Conservation (phyloP, 2,113 vertebrate genomes). For the Bubo blakistoni region DNA sequence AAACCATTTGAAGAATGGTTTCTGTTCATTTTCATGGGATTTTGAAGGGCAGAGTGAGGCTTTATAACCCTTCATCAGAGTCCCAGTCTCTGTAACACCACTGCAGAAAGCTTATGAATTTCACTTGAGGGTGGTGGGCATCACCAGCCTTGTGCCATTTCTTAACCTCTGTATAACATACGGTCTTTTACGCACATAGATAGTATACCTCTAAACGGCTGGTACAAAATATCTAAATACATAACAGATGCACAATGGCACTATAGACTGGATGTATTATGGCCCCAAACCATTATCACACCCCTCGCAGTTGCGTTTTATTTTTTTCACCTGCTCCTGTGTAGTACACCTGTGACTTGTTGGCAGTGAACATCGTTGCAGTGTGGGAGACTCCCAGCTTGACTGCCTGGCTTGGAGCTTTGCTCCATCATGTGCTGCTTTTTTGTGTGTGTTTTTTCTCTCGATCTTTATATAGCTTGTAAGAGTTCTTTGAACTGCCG, state of each 20-base stretch:
- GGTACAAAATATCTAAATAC: not conserved
- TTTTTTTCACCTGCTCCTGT: conserved; percentile 74
- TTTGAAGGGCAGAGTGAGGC: not conserved
- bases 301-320: conserved; percentile 45
- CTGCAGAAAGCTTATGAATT: not conserved
- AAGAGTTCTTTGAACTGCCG: conserved; percentile 36
- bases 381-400: conserved; percentile 47
- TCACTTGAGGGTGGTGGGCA: not conserved
- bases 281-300: conserved; percentile 15
- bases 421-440: conserved; percentile 16
- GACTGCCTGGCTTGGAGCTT: conserved; percentile 60
- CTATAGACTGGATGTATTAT: conserved; percentile 11
- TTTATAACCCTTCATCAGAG: not conserved
- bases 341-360: conserved; percentile 73
- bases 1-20: not conserved
- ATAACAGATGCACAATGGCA: not conserved
- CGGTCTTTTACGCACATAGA: not conserved
- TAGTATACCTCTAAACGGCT: not conserved
- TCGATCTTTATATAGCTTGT: not conserved
- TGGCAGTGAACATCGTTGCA: conserved; percentile 53
- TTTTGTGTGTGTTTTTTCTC: not conserved
- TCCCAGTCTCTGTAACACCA: not conserved
- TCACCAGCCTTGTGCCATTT: not conserved
- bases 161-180: not conserved
- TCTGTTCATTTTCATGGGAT: not conserved